Conservation (phyloP, 2,888 invertebrate genomes). For the Synergus gifuensis region DNA sequence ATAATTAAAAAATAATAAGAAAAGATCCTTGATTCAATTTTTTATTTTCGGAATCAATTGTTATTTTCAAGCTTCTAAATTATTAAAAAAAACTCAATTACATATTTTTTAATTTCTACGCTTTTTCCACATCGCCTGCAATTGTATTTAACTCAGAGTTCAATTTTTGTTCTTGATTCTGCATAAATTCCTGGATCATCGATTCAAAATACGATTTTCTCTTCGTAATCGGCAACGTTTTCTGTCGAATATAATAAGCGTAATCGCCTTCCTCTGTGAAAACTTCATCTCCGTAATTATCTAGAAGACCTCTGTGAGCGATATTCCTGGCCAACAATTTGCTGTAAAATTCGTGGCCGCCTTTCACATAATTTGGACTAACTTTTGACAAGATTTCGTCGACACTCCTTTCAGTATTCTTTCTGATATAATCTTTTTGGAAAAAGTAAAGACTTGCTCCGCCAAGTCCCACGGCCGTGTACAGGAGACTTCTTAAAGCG, state of each 20-base stretch:
- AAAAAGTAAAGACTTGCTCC: constrained; percentile 82
- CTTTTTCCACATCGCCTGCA: neutral
- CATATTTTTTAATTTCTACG: neutral
- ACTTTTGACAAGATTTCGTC: constrained; percentile 83
- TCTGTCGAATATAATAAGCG: constrained; percentile 83
- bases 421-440: constrained; percentile 83
- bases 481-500: constrained; percentile 78
- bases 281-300: constrained; percentile 81
- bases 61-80: neutral
- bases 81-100: neutral
- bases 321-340: constrained; percentile 86
- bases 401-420: constrained; percentile 81
- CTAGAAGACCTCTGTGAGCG: constrained; percentile 84
- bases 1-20: too few species aligned
- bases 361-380: constrained; percentile 83
- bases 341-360: constrained; percentile 88
- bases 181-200: constrained; percentile 13
- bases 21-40: neutral
- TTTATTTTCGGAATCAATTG: neutral
- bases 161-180: neutral
- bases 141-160: neutral
- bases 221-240: constrained; percentile 82
- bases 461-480: constrained; percentile 81
- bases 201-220: constrained; percentile 84
- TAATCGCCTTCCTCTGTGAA: constrained; percentile 86